Percentiles rank a stretch among this genome's conserved stretches.
Conservation (phyloP, 1,140 invertebrate genomes). For the Diachasma alloeum region DNA sequence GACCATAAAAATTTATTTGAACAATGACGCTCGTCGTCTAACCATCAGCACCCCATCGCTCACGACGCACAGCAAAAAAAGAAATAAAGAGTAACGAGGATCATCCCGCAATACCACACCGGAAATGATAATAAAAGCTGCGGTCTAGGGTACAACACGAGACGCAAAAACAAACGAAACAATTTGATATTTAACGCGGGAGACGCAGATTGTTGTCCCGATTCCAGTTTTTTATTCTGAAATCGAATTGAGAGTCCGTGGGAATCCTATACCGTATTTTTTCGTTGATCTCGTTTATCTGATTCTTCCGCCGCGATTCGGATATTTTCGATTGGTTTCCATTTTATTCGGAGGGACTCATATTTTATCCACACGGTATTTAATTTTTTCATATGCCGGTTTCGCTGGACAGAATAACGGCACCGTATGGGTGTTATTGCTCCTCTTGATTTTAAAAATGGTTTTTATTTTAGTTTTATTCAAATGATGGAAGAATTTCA, state of each 20-base stretch:
- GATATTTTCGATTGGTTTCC: slow-evolving; percentile 33
- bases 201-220: neutral
- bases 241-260: neutral
- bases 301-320: slow-evolving; percentile 17
- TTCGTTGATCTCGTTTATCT: neutral
- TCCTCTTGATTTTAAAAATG: too few species aligned
- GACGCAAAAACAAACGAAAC: neutral
- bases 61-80: neutral
- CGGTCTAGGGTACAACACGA: neutral
- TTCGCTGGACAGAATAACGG: neutral
- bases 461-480: too few species aligned
- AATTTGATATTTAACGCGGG: neutral
- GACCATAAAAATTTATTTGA: slow-evolving; percentile 18
- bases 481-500: too few species aligned
- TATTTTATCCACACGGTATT: slow-evolving; percentile 35
- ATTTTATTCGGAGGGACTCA: slow-evolving; percentile 27
- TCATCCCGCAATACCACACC: neutral
- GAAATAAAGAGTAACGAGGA: neutral
- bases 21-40: slow-evolving; percentile 1
- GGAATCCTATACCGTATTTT: neutral
- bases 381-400: slow-evolving; percentile 16
- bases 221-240: neutral
- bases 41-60: neutral
- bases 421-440: too few species aligned
- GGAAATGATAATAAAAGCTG: neutral